These are phyloP conservation scores for Avahi laniger DNA, from an alignment of 2,797 vertebrate species.

Conservation along the genomic window DNA sequence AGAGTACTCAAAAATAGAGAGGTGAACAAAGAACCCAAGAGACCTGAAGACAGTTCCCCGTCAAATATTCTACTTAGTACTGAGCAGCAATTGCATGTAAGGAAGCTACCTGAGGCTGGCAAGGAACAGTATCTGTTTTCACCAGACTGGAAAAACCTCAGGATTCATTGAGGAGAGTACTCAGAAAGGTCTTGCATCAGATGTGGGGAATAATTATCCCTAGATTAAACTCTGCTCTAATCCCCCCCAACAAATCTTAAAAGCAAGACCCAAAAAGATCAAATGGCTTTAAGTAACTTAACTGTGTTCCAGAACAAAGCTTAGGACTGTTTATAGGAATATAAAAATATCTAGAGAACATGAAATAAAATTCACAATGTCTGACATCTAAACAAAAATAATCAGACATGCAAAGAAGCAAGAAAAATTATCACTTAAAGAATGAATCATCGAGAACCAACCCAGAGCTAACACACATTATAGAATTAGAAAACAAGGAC, in stretches of 20 bases:
- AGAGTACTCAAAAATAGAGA: background rate
- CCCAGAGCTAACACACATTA: background rate
- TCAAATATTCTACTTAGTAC: background rate
- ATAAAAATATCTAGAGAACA: background rate
- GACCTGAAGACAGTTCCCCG: background rate
- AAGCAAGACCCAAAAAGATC: background rate
- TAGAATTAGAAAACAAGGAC: background rate
- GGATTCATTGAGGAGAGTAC: background rate
- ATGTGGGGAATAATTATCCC: background rate
- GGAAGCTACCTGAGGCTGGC: background rate
- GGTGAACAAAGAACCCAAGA: background rate
- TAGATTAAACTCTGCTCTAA: background rate
- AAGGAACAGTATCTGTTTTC: background rate
- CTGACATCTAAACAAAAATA: background rate
- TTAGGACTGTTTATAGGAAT: background rate
- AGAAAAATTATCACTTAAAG: background rate
- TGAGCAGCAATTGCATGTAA: background rate
- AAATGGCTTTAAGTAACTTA: background rate
- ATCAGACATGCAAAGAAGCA: background rate
- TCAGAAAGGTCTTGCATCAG: background rate
- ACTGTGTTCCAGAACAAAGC: background rate
- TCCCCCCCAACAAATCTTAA: background rate
- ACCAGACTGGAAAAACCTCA: background rate
- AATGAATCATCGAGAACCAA: background rate
- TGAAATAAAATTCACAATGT: slow-evolving; percentile 13